Evolutionary conservation across 2,888 invertebrate genomes (phyloP).

Genomic region (Drosophila parthenogenetica): DNA sequence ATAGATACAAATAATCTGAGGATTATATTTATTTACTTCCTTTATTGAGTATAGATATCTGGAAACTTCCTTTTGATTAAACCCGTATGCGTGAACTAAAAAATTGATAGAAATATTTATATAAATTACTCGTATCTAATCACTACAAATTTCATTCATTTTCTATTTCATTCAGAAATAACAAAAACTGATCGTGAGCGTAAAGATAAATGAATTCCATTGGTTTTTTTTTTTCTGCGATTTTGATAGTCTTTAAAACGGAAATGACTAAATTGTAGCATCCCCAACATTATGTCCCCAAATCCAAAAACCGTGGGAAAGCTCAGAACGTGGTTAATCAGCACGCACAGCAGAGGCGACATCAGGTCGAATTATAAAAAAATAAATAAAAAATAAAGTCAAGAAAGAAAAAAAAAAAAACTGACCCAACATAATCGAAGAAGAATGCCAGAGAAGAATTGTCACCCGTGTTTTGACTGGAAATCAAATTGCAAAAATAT

Average conservation of each 20-base stretch:
- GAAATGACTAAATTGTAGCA: constrained; percentile 70
- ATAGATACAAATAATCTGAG: not conserved
- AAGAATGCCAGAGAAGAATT: not conserved
- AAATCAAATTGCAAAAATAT: constrained; percentile 28
- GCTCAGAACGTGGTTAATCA: constrained; percentile 52
- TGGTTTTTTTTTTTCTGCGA: constrained; percentile 7
- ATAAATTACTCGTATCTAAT: constrained; percentile 47
- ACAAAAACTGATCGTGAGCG: not conserved
- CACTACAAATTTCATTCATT: constrained; percentile 6
- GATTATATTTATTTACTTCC: not conserved
- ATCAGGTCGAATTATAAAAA: constrained; percentile 5
- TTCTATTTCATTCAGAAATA: constrained; percentile 41
- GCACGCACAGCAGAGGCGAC: constrained; percentile 48
- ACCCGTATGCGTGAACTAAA: not conserved
- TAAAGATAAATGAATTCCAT: constrained; percentile 22
- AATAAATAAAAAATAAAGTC: not conserved
- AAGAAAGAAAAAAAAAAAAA: constrained; percentile 14
- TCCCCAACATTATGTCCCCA: constrained; percentile 37
- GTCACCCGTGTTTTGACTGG: too few species aligned
- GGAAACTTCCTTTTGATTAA: not conserved
- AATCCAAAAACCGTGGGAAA: constrained; percentile 26
- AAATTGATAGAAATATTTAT: constrained; percentile 3
- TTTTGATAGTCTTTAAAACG: constrained; percentile 40
- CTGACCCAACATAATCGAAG: constrained; percentile 40
- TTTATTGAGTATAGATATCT: constrained; percentile 2